Evolutionary conservation across 2,888 invertebrate species (phyloP).

Genomic region (Vanessa cardui): DNA sequence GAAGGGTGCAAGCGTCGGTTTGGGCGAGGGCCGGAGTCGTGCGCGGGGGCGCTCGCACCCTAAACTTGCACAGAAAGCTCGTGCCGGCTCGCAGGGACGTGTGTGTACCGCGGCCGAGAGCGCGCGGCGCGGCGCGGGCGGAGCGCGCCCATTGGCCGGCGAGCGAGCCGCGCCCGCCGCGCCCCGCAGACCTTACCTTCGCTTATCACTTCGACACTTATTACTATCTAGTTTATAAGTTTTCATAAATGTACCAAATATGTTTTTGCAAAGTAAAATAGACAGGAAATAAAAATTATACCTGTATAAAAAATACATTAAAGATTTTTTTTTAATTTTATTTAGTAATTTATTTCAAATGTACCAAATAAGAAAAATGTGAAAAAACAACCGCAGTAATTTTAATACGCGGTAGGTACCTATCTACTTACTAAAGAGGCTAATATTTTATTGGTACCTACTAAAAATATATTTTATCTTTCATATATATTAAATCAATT

Average conservation of each 20-base stretch:
- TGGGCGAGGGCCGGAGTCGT: conserved; percentile 43
- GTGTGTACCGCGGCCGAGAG: conserved; percentile 56
- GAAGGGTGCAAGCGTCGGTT: conserved; percentile 30
- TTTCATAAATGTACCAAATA: neutral
- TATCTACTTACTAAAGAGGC: no score
- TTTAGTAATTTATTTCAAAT: no score
- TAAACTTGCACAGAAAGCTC: conserved; percentile 71
- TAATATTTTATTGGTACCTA: no score
- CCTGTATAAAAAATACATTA: neutral
- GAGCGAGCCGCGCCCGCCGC: conserved; percentile 48
- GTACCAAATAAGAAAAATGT: no score
- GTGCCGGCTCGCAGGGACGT: conserved; percentile 62
- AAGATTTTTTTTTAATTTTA: neutral
- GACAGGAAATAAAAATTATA: no score
- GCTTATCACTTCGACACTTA: conserved; percentile 13
- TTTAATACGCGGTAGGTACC: no score
- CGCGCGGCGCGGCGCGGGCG: conserved; percentile 59
- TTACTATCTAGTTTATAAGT: conserved; percentile 1
- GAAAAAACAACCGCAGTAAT: no score
- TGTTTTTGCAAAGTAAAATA: neutral
- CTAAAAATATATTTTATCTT: no score
- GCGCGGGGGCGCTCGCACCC: conserved; percentile 64
- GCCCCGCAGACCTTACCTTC: conserved; percentile 40
- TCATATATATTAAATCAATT: no score
- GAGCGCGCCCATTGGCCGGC: conserved; percentile 58